Conservation (phyloP, 2,797 vertebrate genomes). For the Glossophaga mutica region DNA sequence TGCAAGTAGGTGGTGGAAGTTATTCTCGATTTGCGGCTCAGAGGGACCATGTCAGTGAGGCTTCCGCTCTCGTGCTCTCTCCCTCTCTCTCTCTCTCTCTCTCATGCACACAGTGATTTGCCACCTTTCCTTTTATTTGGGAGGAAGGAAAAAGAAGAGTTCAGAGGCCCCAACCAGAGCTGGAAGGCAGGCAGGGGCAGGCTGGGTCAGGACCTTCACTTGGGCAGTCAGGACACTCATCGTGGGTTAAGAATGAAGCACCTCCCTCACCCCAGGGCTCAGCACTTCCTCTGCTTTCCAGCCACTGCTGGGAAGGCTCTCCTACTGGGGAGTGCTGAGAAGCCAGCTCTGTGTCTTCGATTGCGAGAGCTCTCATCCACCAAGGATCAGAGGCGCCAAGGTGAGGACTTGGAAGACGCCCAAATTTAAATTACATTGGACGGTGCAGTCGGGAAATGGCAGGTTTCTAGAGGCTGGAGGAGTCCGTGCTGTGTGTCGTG, state of each 20-base stretch:
- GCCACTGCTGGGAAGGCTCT: constrained; percentile 23
- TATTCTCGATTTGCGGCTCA: background rate
- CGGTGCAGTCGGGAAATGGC: background rate
- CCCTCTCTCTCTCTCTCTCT: background rate
- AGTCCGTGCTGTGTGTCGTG: background rate
- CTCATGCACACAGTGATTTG: background rate
- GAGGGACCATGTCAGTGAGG: background rate
- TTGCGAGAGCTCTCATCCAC: background rate
- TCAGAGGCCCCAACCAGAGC: background rate
- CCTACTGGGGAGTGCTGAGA: background rate
- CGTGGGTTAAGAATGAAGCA: background rate
- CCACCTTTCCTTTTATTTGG: background rate
- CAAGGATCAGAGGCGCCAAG: background rate
- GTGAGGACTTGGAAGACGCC: background rate
- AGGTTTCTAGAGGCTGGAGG: background rate
- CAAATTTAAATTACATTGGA: background rate
- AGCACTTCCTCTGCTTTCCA: constrained; percentile 28
- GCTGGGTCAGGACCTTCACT: background rate
- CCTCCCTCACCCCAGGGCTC: constrained; percentile 35
- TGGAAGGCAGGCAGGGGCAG: background rate
- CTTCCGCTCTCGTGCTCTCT: background rate
- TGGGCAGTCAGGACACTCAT: background rate
- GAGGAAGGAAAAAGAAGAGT: background rate
- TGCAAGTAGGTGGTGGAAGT: background rate
- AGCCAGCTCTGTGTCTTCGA: background rate